These are phyloP conservation scores for Lochmaea crataegi DNA, from an alignment of 2,888 invertebrate species.

Conservation along the genomic window DNA sequence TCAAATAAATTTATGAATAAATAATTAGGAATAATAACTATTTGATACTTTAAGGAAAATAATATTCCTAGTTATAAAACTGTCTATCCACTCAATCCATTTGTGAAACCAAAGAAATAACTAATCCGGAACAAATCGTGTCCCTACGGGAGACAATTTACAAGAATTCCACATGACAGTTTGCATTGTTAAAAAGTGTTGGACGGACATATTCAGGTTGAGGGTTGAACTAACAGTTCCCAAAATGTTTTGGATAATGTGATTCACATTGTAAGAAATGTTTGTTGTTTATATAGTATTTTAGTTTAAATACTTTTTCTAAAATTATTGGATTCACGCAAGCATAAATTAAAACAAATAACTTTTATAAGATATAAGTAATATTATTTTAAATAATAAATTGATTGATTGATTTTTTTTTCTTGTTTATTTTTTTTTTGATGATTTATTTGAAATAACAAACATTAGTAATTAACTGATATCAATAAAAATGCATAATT, in stretches of 20 bases:
- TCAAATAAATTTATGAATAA: too few species aligned
- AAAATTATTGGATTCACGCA: too few species aligned
- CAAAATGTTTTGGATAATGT: conserved; percentile 20
- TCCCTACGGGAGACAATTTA: conserved; percentile 48
- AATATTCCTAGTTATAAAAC: conserved; percentile 3
- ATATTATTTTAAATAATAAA: too few species aligned
- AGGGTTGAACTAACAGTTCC: conserved; percentile 29
- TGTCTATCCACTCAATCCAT: conserved; percentile 4
- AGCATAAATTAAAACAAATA: too few species aligned
- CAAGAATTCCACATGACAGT: conserved; percentile 51
- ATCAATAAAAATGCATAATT: too few species aligned
- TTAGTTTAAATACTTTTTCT: background rate
- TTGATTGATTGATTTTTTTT: too few species aligned
- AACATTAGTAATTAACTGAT: too few species aligned
- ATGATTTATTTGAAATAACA: too few species aligned
- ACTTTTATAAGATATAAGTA: too few species aligned
- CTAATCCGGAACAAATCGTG: conserved; percentile 52
- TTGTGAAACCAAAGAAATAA: conserved; percentile 38
- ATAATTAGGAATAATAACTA: background rate
- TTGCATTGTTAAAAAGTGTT: conserved; percentile 50
- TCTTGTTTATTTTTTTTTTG: too few species aligned
- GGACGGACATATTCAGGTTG: conserved; percentile 41
- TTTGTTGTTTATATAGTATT: background rate
- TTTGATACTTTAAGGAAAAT: background rate
- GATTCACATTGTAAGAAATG: background rate